These are phyloP conservation scores for Prunella strophiata DNA, from an alignment of 2,797 vertebrate genomes.

Conservation along the genomic window DNA sequence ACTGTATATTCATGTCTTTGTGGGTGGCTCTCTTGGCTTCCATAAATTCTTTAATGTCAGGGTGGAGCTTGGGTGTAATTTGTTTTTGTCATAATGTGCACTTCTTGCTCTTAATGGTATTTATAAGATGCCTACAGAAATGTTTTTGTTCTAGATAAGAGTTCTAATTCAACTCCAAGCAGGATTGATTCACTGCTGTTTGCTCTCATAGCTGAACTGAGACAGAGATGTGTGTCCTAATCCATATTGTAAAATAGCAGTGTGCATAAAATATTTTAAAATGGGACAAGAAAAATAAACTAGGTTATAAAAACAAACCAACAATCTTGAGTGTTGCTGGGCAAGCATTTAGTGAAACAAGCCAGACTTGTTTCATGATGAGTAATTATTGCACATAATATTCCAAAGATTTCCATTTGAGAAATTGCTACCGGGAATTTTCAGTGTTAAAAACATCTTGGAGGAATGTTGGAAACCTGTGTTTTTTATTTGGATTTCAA, in stretches of 20 bases:
- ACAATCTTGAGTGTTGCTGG: constrained; percentile 58
- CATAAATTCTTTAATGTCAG: constrained; percentile 68
- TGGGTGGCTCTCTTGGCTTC: constrained; percentile 63
- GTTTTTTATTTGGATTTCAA: neutral
- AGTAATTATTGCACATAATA: constrained; percentile 62
- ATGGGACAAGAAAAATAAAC: constrained; percentile 52
- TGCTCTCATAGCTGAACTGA: neutral
- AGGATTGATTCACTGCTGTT: constrained; percentile 24
- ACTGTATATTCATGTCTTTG: constrained; percentile 43
- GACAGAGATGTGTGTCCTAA: neutral
- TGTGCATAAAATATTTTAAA: neutral
- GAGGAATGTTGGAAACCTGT: constrained; percentile 28
- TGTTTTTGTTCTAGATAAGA: constrained; percentile 57
- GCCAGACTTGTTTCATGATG: constrained; percentile 56
- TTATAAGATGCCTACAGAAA: constrained; percentile 67
- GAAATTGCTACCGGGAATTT: constrained; percentile 45
- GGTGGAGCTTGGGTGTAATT: constrained; percentile 70
- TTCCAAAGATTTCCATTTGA: constrained; percentile 63
- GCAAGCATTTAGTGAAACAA: constrained; percentile 66
- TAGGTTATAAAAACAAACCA: constrained; percentile 61
- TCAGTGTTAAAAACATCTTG: constrained; percentile 1
- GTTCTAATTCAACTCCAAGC: constrained; percentile 24
- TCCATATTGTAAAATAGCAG: constrained; percentile 4
- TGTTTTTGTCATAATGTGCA: constrained; percentile 67
- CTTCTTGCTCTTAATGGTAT: constrained; percentile 64